These are phyloP conservation scores for Holothuria leucospilota DNA, from an alignment of 53 echinoderm and acorn worm genomes.

Conservation along the genomic window DNA sequence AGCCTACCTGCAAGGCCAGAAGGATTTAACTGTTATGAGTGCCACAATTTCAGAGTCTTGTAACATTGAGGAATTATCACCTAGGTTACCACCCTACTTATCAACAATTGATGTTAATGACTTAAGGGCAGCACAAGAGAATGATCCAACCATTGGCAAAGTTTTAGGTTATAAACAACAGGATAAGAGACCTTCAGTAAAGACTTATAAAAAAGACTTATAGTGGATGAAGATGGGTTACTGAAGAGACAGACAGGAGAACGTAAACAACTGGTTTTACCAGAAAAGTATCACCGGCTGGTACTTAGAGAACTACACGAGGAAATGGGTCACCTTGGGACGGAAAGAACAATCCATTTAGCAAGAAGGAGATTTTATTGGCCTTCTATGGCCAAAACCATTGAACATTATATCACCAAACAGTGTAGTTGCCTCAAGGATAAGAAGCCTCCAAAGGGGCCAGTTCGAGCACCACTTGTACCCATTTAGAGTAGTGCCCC, in stretches of 20 bases:
- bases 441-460: background rate
- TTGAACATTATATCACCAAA: background rate
- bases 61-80: too few species aligned
- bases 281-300: background rate
- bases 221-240: background rate
- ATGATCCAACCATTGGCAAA: too few species aligned
- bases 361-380: constrained; percentile 53
- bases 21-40: too few species aligned
- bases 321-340: constrained; percentile 46
- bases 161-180: too few species aligned
- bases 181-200: too few species aligned
- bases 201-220: too few species aligned
- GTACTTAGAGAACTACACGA: constrained; percentile 54
- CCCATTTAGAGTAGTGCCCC: constrained; percentile 38
- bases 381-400: background rate
- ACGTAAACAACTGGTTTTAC: constrained; percentile 42
- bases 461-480: background rate
- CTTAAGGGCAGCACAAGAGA: too few species aligned
- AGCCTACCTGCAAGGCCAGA: too few species aligned
- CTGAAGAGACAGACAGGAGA: background rate
- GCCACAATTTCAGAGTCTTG: too few species aligned
- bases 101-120: too few species aligned
- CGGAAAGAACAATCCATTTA: constrained; percentile 11
- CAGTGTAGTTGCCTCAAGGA: background rate
- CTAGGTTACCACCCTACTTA: too few species aligned